These are phyloP conservation scores for Thamnophis elegans DNA, from an alignment of 2,797 vertebrate species.

Conservation along the genomic window DNA sequence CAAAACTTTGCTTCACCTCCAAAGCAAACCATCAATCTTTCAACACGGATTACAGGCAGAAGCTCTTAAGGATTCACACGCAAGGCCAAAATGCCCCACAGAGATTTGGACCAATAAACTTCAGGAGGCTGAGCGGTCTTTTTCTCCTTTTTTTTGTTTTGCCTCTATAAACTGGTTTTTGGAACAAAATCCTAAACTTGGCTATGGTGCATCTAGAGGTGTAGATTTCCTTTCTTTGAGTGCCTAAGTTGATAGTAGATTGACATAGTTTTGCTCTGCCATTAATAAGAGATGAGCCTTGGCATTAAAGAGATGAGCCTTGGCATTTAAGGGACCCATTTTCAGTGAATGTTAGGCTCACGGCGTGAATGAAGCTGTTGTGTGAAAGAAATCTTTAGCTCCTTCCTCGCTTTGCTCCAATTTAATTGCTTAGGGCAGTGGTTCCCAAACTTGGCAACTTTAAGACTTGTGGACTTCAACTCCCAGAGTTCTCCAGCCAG, in stretches of 20 bases:
- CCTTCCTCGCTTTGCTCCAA: neutral
- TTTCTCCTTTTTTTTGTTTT: neutral
- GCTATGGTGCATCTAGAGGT: constrained; percentile 3
- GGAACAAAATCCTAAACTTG: neutral
- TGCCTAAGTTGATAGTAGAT: neutral
- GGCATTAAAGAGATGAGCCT: neutral
- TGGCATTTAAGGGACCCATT: neutral
- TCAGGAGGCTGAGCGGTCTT: neutral
- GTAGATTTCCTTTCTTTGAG: neutral
- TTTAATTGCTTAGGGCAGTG: neutral
- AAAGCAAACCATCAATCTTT: neutral
- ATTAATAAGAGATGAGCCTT: neutral
- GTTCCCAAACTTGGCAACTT: neutral
- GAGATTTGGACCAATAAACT: neutral
- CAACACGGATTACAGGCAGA: neutral
- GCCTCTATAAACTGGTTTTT: neutral
- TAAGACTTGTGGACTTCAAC: too few relatives aligned
- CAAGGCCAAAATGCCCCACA: too few relatives aligned
- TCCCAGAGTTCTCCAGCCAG: too few relatives aligned
- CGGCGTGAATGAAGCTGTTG: neutral
- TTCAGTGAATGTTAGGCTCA: neutral
- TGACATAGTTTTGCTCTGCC: neutral
- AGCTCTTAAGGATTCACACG: neutral
- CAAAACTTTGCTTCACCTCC: neutral
- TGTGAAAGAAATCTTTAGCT: neutral